Evolutionary conservation across 1,140 invertebrate genomes (phyloP).

Genomic region (Atopsyche davidsoni): DNA sequence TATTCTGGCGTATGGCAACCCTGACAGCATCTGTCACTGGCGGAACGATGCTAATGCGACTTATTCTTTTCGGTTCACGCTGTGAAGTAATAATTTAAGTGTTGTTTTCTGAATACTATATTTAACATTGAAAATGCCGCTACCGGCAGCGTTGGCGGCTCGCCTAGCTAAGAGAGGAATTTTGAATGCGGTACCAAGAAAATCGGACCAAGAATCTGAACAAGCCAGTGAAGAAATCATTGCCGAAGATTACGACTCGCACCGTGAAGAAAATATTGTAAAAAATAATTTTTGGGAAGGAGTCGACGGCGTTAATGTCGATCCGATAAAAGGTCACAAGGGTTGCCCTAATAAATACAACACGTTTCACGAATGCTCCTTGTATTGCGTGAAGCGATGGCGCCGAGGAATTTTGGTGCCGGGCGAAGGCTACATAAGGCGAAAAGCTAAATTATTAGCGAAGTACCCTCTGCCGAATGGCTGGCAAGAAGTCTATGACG

Average conservation of each 20-base stretch:
- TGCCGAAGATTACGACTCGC: slow-evolving; percentile 76
- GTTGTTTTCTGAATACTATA: no score
- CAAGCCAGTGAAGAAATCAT: slow-evolving; percentile 75
- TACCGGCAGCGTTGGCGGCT: slow-evolving; percentile 79
- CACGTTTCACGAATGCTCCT: slow-evolving; percentile 87
- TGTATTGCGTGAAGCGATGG: slow-evolving; percentile 86
- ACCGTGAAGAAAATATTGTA: slow-evolving; percentile 38
- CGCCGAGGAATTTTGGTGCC: slow-evolving; percentile 67
- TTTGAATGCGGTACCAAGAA: slow-evolving; percentile 43
- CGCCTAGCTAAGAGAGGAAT: slow-evolving; percentile 82
- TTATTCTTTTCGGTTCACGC: no score
- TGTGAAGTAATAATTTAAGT: no score
- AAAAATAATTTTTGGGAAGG: slow-evolving; percentile 45
- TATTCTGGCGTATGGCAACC: no score
- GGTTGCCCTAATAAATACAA: slow-evolving; percentile 96
- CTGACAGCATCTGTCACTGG: no score
- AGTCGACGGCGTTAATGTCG: slow-evolving; percentile 50
- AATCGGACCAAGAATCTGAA: slow-evolving; percentile 33
- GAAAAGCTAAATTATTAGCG: slow-evolving; percentile 69
- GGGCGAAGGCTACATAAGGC: slow-evolving; percentile 66
- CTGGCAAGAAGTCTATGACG: slow-evolving; percentile 93
- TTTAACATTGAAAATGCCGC: slow-evolving; percentile 76
- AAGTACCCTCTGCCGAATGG: slow-evolving; percentile 87
- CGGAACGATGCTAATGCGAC: no score
- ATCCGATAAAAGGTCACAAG: slow-evolving; percentile 57